These are phyloP conservation scores for Rhinophrynus dorsalis DNA, from an alignment of 2,797 vertebrate species.

Conservation along the genomic window DNA sequence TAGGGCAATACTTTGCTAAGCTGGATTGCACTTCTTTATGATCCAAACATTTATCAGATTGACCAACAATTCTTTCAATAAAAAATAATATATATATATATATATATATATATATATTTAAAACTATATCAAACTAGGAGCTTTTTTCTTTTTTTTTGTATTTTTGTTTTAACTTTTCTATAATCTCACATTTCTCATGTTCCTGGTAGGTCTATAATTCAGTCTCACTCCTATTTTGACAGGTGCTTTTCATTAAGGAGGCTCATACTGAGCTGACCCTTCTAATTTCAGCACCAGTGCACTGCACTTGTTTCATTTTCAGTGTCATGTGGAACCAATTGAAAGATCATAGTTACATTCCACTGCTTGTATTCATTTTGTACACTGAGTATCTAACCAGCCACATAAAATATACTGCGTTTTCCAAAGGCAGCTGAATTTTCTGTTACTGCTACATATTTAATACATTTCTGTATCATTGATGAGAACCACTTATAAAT, in stretches of 20 bases:
- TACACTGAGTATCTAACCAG: constrained; percentile 15
- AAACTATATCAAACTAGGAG: too few relatives aligned
- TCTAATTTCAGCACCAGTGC: constrained; percentile 23
- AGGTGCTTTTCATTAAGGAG: constrained; percentile 35
- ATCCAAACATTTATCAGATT: too few relatives aligned
- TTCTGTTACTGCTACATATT: too few relatives aligned
- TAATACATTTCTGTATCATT: too few relatives aligned
- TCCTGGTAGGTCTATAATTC: constrained; percentile 33
- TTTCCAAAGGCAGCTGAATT: background rate
- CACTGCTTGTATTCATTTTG: background rate
- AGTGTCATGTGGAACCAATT: background rate
- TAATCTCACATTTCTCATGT: background rate
- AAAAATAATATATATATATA: too few relatives aligned
- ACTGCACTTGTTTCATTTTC: constrained; percentile 19
- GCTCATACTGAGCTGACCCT: constrained; percentile 9
- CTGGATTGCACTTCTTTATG: too few relatives aligned
- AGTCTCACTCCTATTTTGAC: constrained; percentile 25
- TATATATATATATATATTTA: too few relatives aligned
- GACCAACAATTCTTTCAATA: too few relatives aligned
- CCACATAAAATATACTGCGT: background rate
- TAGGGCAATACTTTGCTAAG: too few relatives aligned
- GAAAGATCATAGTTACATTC: constrained; percentile 18
- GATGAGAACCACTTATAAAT: too few relatives aligned
- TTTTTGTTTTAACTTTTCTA: background rate
- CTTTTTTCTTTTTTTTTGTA: too few relatives aligned